Conservation (phyloP, 2,797 vertebrate species). For the Heteromormyrus szaboi region DNA sequence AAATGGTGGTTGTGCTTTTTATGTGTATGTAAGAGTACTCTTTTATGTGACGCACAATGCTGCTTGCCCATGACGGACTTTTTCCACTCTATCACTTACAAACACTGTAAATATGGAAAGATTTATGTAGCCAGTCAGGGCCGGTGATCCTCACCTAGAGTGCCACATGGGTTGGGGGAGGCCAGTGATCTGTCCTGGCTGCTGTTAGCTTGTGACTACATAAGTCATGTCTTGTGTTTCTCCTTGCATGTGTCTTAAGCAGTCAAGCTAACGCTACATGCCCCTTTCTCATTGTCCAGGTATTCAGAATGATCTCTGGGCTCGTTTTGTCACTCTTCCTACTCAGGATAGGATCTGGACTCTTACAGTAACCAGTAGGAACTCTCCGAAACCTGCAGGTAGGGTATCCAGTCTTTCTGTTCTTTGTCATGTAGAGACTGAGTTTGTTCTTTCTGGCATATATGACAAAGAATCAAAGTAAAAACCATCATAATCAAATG, state of each 20-base stretch:
- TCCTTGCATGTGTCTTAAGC: not conserved
- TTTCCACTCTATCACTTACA: not conserved
- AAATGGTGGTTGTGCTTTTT: not conserved
- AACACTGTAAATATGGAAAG: not conserved
- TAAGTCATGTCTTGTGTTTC: not conserved
- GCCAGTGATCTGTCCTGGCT: not conserved
- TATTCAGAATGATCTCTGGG: conserved; percentile 76
- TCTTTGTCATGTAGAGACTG: not conserved
- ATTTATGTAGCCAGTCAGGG: not conserved
- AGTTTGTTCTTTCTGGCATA: not conserved
- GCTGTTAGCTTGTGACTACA: not conserved
- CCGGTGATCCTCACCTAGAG: not conserved
- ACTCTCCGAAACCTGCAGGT: conserved; percentile 41
- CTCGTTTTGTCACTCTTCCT: conserved; percentile 76
- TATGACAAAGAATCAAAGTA: not conserved
- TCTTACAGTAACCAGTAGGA: conserved; percentile 64
- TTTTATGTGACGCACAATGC: not conserved
- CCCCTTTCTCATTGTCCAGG: conserved; percentile 49
- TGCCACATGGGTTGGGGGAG: not conserved
- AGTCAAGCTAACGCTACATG: not conserved
- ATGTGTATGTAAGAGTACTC: not conserved
- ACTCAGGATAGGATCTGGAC: conserved; percentile 82
- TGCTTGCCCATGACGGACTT: not conserved
- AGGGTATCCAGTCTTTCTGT: not conserved
- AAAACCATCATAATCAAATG: not conserved